These are phyloP conservation scores for Boloria selene DNA, from an alignment of 2,888 invertebrate species.

Conservation along the genomic window DNA sequence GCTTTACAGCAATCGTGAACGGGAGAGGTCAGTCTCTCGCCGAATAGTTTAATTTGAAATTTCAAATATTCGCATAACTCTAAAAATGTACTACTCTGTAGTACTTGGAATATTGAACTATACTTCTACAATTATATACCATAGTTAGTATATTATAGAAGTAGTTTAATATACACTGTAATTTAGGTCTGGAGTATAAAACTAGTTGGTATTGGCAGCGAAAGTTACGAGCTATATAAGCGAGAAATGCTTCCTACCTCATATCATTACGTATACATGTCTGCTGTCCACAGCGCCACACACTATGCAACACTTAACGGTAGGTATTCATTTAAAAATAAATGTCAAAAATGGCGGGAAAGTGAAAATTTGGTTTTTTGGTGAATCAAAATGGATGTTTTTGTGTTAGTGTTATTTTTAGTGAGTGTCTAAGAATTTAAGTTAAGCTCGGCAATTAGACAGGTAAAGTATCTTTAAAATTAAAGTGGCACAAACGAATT, in stretches of 20 bases:
- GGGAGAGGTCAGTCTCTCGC: too few relatives aligned
- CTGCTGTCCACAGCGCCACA: slow-evolving; percentile 63
- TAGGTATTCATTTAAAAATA: slow-evolving; percentile 60
- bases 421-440: slow-evolving; percentile 17
- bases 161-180: not conserved
- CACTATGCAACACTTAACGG: slow-evolving; percentile 79
- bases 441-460: slow-evolving; percentile 8
- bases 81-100: too few relatives aligned
- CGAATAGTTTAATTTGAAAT: too few relatives aligned
- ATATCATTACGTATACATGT: slow-evolving; percentile 65
- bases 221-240: slow-evolving; percentile 78
- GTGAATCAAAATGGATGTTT: slow-evolving; percentile 36
- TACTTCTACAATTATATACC: too few relatives aligned
- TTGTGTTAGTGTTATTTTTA: slow-evolving; percentile 32
- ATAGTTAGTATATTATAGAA: not conserved
- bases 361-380: slow-evolving; percentile 30
- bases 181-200: slow-evolving; percentile 16
- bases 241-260: slow-evolving; percentile 65
- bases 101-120: too few relatives aligned
- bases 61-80: too few relatives aligned
- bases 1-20: too few relatives aligned
- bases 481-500: not conserved
- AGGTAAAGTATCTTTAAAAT: slow-evolving; percentile 18
- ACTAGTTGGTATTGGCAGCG: slow-evolving; percentile 52
- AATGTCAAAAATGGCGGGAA: slow-evolving; percentile 46